These are phyloP conservation scores for Sebastes variabilis DNA, from an alignment of 2,797 vertebrate species.

Conservation along the genomic window DNA sequence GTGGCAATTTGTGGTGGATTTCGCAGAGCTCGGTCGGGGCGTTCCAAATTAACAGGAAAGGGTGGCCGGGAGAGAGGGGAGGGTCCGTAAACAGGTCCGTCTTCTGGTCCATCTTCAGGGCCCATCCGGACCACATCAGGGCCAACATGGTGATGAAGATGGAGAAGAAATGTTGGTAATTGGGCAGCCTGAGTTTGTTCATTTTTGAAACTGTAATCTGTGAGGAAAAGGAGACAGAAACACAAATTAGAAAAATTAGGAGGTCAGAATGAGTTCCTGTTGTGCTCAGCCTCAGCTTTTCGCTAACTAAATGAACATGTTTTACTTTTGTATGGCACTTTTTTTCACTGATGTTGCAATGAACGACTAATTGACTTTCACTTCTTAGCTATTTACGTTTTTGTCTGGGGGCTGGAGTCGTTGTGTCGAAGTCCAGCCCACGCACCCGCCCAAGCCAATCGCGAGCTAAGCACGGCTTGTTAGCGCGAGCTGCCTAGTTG, in stretches of 20 bases:
- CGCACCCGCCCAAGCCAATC: too few relatives aligned
- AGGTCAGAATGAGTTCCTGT: not conserved
- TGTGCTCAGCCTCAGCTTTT: not conserved
- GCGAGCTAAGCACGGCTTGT: too few relatives aligned
- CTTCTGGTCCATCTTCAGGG: not conserved
- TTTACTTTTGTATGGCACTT: too few relatives aligned
- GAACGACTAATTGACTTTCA: too few relatives aligned
- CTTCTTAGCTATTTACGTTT: too few relatives aligned
- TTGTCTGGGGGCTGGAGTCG: too few relatives aligned
- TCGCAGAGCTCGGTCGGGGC: slow-evolving; percentile 84
- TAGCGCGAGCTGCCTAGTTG: too few relatives aligned
- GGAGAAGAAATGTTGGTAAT: not conserved
- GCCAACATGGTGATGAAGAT: not conserved
- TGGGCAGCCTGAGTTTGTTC: not conserved
- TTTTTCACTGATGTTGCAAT: too few relatives aligned
- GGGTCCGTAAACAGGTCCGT: too few relatives aligned
- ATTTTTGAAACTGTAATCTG: slow-evolving; percentile 26
- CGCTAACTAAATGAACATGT: too few relatives aligned
- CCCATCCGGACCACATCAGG: not conserved
- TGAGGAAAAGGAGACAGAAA: not conserved
- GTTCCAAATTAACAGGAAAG: slow-evolving; percentile 87
- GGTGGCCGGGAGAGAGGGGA: slow-evolving; percentile 47
- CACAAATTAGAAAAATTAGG: not conserved
- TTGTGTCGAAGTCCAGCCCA: too few relatives aligned
- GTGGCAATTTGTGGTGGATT: slow-evolving; percentile 59